phyloP scores from a whole-genome alignment of 2,797 vertebrate genomes.

The Sebastes steindachneri region DNA sequence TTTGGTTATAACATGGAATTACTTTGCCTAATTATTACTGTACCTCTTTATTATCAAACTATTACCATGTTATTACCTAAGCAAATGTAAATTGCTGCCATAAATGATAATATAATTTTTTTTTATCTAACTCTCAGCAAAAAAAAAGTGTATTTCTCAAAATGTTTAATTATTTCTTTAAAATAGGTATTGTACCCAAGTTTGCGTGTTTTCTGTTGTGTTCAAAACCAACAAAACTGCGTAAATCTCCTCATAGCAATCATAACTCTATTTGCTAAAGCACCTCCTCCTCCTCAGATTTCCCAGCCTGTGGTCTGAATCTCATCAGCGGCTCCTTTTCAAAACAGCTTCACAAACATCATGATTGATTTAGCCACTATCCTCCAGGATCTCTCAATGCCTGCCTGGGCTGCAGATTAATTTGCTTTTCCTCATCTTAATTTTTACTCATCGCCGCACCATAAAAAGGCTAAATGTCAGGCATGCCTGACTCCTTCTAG shows the following conservation, averaged over 20 bases:
- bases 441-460: conserved; percentile 96
- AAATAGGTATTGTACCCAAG: not conserved
- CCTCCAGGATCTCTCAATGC: conserved; percentile 90
- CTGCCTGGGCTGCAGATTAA: conserved; percentile 94
- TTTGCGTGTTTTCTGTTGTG: conserved; percentile 13
- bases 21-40: too few relatives aligned
- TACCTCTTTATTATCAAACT: too few relatives aligned
- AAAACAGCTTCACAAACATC: conserved; percentile 90
- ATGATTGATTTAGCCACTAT: conserved; percentile 91
- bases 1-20: too few relatives aligned
- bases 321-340: conserved; percentile 92
- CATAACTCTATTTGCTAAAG: conserved; percentile 53
- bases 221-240: conserved; percentile 20
- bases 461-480: conserved; percentile 99
- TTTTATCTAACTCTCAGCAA: not conserved
- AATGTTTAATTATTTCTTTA: not conserved
- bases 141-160: not conserved
- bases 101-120: not conserved
- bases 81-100: not conserved
- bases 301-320: conserved; percentile 87
- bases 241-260: conserved; percentile 37
- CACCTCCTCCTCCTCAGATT: conserved; percentile 37
- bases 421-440: conserved; percentile 97
- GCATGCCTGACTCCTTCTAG: conserved; percentile 95
- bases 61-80: not conserved